These are phyloP conservation scores for Leptinotarsa texana DNA, from an alignment of 1,140 invertebrate genomes.

Conservation along the genomic window DNA sequence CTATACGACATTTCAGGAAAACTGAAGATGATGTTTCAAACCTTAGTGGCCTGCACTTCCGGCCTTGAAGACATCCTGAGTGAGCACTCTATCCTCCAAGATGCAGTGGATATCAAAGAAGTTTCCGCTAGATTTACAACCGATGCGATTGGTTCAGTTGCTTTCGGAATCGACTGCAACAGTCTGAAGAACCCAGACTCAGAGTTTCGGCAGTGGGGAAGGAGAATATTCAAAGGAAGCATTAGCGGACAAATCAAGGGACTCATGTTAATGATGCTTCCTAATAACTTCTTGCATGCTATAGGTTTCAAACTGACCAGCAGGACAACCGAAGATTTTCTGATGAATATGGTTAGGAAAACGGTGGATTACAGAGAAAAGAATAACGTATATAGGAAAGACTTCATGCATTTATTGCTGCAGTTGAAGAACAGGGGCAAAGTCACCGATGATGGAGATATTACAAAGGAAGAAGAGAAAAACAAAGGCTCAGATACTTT, in stretches of 20 bases:
- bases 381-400: conserved; percentile 46
- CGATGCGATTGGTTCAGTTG: conserved; percentile 63
- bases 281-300: background rate
- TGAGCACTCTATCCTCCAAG: conserved; percentile 28
- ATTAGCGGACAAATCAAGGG: background rate
- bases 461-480: background rate
- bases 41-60: conserved; percentile 31
- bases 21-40: conserved; percentile 57
- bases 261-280: background rate
- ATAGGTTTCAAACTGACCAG: conserved; percentile 9
- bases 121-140: conserved; percentile 60
- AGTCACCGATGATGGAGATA: too few relatives aligned
- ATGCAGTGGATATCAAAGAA: conserved; percentile 58
- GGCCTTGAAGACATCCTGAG: conserved; percentile 55
- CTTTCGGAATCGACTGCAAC: conserved; percentile 63
- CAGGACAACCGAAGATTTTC: conserved; percentile 51
- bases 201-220: conserved; percentile 52
- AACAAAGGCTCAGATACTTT: background rate
- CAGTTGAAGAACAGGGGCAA: conserved; percentile 24
- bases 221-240: conserved; percentile 39
- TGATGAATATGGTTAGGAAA: conserved; percentile 43
- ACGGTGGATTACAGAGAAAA: conserved; percentile 52
- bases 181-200: conserved; percentile 59
- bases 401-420: conserved; percentile 29
- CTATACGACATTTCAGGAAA: conserved; percentile 40